Evolutionary conservation across 2,888 invertebrate species (phyloP).

Genomic region (Euproctis similis): DNA sequence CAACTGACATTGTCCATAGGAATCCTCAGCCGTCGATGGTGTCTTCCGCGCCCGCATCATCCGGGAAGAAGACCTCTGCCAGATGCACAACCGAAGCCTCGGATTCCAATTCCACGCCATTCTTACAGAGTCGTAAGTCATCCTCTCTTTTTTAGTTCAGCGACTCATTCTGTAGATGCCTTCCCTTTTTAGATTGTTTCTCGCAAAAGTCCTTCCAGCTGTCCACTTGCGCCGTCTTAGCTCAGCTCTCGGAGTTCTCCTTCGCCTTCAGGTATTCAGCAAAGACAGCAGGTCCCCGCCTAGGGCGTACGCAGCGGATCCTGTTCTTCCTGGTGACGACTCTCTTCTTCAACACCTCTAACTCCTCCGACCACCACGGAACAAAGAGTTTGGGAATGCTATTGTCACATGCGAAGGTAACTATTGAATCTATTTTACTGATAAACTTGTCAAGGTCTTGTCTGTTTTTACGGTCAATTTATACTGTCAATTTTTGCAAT

Average conservation of each 20-base stretch:
- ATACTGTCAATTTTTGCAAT: no score
- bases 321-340: conserved; percentile 8
- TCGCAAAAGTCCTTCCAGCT: conserved; percentile 15
- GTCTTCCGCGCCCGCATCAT: not conserved
- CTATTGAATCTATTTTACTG: no score
- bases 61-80: conserved; percentile 3
- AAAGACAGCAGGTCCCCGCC: conserved; percentile 5
- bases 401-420: no score
- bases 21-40: no score
- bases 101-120: conserved; percentile 2
- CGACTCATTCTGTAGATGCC: conserved; percentile 2
- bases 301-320: conserved; percentile 9
- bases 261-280: conserved; percentile 9
- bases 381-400: no score
- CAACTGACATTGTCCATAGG: no score
- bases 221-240: conserved; percentile 1
- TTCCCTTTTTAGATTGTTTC: conserved; percentile 9
- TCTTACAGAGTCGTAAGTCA: not conserved
- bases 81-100: conserved; percentile 3
- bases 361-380: no score
- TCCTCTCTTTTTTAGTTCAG: not conserved
- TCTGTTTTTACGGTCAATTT: no score
- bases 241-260: conserved; percentile 7
- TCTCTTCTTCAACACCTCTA: no score
- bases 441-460: no score